Evolutionary conservation across 2,888 invertebrate species (phyloP).

Genomic region (Lutraria lutraria): DNA sequence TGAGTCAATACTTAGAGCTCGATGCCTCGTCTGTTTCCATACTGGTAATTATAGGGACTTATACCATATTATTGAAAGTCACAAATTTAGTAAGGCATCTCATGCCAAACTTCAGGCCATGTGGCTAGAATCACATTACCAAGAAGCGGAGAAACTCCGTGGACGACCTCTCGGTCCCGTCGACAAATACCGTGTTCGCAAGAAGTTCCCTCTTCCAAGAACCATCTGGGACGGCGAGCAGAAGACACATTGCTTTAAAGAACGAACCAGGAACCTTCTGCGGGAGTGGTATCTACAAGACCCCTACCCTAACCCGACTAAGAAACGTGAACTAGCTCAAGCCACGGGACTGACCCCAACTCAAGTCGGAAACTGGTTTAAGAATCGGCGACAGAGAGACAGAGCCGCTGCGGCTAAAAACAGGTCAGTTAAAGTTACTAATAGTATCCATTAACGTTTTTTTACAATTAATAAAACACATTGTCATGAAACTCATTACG

Average conservation of each 20-base stretch:
- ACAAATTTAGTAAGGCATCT: constrained; percentile 95
- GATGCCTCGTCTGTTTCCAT: constrained; percentile 96
- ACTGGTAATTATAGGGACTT: constrained; percentile 95
- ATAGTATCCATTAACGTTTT: neutral
- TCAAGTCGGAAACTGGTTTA: constrained; percentile 97
- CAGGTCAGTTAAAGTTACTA: constrained; percentile 89
- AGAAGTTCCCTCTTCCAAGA: constrained; percentile 96
- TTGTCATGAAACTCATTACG: neutral
- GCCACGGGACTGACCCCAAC: constrained; percentile 97
- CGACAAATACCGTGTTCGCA: constrained; percentile 96
- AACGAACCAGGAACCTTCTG: constrained; percentile 96
- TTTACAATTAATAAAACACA: neutral
- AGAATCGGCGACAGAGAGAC: constrained; percentile 95
- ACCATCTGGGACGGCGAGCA: constrained; percentile 99
- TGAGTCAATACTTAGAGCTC: constrained; percentile 94
- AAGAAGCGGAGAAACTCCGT: constrained; percentile 95
- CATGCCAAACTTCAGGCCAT: constrained; percentile 95
- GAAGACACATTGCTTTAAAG: constrained; percentile 97
- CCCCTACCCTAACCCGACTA: constrained; percentile 97
- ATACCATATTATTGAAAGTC: constrained; percentile 95
- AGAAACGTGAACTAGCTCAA: constrained; percentile 95
- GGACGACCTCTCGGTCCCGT: constrained; percentile 97
- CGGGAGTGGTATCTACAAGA: constrained; percentile 95
- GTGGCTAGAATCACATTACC: constrained; percentile 98
- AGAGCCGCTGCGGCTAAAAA: constrained; percentile 98